Conservation (phyloP, 1,140 invertebrate species). For the Tetragnatha versicolor region DNA sequence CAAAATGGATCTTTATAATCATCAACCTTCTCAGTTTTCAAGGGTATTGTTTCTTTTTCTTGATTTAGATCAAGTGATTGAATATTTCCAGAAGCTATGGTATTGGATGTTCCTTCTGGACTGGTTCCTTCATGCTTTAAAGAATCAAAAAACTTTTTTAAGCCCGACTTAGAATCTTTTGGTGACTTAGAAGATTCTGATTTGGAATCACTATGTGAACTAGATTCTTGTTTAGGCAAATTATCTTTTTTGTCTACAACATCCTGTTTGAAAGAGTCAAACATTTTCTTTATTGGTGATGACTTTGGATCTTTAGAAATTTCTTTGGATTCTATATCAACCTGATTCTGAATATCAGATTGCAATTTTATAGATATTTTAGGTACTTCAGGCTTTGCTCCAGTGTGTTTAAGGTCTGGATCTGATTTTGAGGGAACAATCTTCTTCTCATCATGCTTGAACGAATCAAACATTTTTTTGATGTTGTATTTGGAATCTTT, state of each 20-base stretch:
- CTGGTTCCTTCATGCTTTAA: constrained; percentile 26
- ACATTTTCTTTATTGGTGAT: too few relatives aligned
- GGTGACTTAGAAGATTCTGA: background rate
- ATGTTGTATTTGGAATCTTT: constrained; percentile 19
- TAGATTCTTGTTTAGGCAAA: too few relatives aligned
- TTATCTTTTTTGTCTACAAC: too few relatives aligned
- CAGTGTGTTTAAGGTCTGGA: background rate
- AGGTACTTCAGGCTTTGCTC: background rate
- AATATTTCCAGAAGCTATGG: background rate
- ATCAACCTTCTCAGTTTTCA: background rate
- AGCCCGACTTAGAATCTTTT: constrained; percentile 21
- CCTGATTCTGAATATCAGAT: too few relatives aligned
- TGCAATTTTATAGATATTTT: too few relatives aligned
- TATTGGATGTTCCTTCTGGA: background rate
- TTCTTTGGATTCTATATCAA: too few relatives aligned
- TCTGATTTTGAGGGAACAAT: background rate
- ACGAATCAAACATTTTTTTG: constrained; percentile 15
- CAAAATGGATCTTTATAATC: background rate
- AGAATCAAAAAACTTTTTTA: constrained; percentile 29
- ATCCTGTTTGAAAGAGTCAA: too few relatives aligned
- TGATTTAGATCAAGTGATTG: background rate
- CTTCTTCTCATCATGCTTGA: constrained; percentile 9
- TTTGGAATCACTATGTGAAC: too few relatives aligned
- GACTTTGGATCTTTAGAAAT: too few relatives aligned
- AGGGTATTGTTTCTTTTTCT: background rate